Base-by-base conservation (phyloP, 2,113 vertebrate genomes). In the Sialia sialis region DNA sequence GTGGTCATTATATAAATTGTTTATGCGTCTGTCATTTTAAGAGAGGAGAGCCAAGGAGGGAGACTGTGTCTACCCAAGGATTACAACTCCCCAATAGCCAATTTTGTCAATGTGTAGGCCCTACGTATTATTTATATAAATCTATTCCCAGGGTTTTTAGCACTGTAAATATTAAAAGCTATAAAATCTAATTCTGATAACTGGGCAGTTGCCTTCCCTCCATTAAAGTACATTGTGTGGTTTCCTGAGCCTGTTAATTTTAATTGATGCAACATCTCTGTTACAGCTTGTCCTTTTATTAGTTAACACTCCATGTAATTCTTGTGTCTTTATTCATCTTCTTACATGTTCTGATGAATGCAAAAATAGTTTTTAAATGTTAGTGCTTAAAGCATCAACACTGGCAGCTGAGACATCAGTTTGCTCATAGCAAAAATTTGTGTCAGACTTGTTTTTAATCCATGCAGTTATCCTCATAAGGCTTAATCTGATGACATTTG, bases 361-460 rank as follows among this genome's bases (percentile, higher is more conserved):
- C 41, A 85, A 70, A 77, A 93, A 67, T 29, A 16, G 55, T 70
- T 92, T 9, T 86, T 89, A 90, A 80, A 27, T 20, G 16, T 29
- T 77, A 77, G 17, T 68, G 64, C 80, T 92, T 77, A 63, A 64
- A 90, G 89, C 60, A 56, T 93, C 64, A 55, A 48, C 70, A 63
- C 78, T 81, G 86, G 49, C 89, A 94, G 60, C 89, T 72, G 76
- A 93, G 52, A 27, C 62, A 90, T 86, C 30, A 34, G 30, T 75
- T 95, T 83, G 80, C 87, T 94, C n/a, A 18, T 54, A 84, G 84
- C 84, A 83, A 91, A 94, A 89, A 76, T 58, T 84, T 44, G 26
- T 70, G 84, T 91, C 87, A 82, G 58, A 9, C 66, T 87, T 81
- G 30, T 48, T 87, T 92, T 69, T 84, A 87, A 92, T 87, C 70